Evolutionary conservation across 1,140 invertebrate genomes (phyloP).

Genomic region (Acromyrmex charruanus): DNA sequence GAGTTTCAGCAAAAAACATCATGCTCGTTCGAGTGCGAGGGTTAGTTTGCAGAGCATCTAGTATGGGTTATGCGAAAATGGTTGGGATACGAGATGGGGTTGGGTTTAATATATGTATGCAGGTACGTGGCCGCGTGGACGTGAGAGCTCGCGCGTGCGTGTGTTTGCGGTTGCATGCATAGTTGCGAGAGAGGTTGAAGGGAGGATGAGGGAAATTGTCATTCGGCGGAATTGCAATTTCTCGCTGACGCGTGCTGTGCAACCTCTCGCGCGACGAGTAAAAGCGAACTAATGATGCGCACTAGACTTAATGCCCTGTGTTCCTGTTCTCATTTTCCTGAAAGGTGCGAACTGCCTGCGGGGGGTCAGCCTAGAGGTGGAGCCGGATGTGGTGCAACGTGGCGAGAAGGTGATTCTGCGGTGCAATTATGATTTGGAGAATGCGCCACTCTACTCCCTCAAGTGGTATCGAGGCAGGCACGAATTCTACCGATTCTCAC

Average conservation of each 20-base stretch:
- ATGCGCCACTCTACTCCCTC: constrained; percentile 91
- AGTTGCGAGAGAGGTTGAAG: constrained; percentile 30
- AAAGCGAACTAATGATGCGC: constrained; percentile 80
- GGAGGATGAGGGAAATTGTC: constrained; percentile 72
- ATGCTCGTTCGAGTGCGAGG: not conserved
- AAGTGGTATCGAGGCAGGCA: constrained; percentile 93
- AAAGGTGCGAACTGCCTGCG: constrained; percentile 84
- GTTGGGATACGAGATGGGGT: not conserved
- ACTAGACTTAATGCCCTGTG: constrained; percentile 79
- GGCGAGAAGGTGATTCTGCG: constrained; percentile 89
- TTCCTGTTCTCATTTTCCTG: constrained; percentile 76
- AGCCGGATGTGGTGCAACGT: constrained; percentile 89
- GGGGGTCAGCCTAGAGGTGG: constrained; percentile 86
- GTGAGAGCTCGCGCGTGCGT: constrained; percentile 11
- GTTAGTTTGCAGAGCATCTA: constrained; percentile 25
- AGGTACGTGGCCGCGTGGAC: not conserved
- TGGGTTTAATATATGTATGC: constrained; percentile 22
- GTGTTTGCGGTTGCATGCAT: constrained; percentile 26
- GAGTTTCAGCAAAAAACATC: constrained; percentile 71
- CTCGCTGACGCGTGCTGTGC: constrained; percentile 80
- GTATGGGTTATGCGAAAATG: constrained; percentile 30
- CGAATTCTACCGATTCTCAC: constrained; percentile 91
- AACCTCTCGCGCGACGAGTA: constrained; percentile 74
- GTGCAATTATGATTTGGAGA: constrained; percentile 91
- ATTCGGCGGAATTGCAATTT: constrained; percentile 82